phyloP scores from a whole-genome alignment of 2,797 vertebrate genomes.

The Hoplostethus atlanticus region DNA sequence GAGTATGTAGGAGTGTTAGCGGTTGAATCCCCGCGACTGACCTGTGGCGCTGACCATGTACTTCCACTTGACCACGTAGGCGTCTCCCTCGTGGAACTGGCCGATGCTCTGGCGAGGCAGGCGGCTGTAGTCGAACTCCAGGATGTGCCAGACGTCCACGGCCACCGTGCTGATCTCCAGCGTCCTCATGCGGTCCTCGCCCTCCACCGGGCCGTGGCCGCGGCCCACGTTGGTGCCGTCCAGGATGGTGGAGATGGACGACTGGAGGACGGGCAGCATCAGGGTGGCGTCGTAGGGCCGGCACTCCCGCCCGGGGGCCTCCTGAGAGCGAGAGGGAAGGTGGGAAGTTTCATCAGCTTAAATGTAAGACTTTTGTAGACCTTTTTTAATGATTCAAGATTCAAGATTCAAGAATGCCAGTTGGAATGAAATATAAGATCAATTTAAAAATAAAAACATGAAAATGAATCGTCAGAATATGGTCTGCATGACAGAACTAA shows the following conservation, averaged over 20 bases:
- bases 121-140: conserved; percentile 98
- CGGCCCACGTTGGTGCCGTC: conserved; percentile 94
- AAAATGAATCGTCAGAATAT: too few species aligned
- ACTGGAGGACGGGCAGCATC: conserved; percentile 91
- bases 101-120: conserved; percentile 97
- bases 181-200: conserved; percentile 89
- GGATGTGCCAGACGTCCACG: conserved; percentile 97
- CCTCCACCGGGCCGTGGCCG: conserved; percentile 92
- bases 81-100: conserved; percentile 98
- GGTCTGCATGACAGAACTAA: too few species aligned
- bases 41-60: conserved; percentile 96
- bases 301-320: conserved; percentile 80
- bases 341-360: too few species aligned
- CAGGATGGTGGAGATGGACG: conserved; percentile 85
- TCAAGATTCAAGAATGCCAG: too few species aligned
- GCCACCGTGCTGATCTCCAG: conserved; percentile 90
- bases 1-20: too few species aligned
- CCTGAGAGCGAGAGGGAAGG: conserved; percentile 72
- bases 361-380: too few species aligned
- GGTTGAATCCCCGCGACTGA: conserved; percentile 72
- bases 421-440: too few species aligned
- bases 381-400: too few species aligned
- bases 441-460: too few species aligned
- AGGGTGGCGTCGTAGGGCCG: conserved; percentile 88
- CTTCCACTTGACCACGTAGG: conserved; percentile 99